Conservation (phyloP, 2,888 invertebrate genomes). For the Aphidius colemani region DNA sequence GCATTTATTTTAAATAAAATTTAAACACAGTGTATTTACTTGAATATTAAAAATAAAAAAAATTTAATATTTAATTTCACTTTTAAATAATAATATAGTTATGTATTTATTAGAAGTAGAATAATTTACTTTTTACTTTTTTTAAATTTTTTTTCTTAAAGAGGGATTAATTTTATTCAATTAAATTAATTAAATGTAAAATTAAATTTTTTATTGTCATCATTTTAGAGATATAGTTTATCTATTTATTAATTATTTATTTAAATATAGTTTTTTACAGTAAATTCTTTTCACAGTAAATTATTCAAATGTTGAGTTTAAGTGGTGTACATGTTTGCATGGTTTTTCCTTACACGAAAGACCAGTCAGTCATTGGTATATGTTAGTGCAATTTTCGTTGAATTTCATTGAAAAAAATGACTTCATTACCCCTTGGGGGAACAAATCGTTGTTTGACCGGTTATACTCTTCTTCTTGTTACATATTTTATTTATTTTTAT, state of each 20-base stretch:
- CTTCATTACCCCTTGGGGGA: conserved; percentile 26
- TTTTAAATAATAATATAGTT: too few relatives aligned
- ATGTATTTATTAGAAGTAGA: background rate
- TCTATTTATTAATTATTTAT: too few relatives aligned
- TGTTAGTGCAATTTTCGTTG: conserved; percentile 25
- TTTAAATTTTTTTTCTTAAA: too few relatives aligned
- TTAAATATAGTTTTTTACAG: too few relatives aligned
- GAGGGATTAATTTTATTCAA: too few relatives aligned
- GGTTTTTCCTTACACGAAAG: background rate
- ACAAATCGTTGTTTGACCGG: background rate
- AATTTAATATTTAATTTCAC: background rate
- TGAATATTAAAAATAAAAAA: background rate
- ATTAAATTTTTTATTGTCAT: too few relatives aligned
- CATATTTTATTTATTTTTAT: background rate
- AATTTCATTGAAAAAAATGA: conserved; percentile 24
- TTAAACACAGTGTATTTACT: background rate
- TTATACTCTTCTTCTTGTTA: too few relatives aligned
- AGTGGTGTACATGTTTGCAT: too few relatives aligned
- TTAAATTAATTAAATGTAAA: too few relatives aligned
- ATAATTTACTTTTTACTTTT: too few relatives aligned
- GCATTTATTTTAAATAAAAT: too few relatives aligned
- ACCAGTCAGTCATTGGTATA: background rate
- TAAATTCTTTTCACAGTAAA: background rate
- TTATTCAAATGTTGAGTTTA: conserved; percentile 16
- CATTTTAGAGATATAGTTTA: too few relatives aligned